Evolutionary conservation across 2,888 invertebrate species (phyloP), one percentile per base, ranked within the genome.

Genomic region (Apotomis turbidana): DNA sequence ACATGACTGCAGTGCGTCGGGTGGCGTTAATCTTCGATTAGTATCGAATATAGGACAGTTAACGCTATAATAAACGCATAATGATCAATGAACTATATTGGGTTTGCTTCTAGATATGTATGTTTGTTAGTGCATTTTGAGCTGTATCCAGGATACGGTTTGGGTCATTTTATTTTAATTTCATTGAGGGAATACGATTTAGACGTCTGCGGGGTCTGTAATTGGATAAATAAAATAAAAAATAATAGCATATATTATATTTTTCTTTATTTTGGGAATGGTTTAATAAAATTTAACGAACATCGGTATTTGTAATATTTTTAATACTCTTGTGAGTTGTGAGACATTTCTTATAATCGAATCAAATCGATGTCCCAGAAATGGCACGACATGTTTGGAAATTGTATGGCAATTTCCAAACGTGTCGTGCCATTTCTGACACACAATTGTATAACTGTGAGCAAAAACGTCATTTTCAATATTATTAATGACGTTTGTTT

Each of bases 31-130:
- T 8, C 46, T 46, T 41, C 15, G 12, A 68, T 71, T 59, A 72
- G 68, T 72, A 63, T 72, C 62, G 57, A 57, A 68, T 68, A 63
- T 63, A 63, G 63, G 52, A 63, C 36, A 38, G 71, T 68, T 36
- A 62, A 57, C 63, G 54, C 58, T 68, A 62, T 68, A 73, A 49
- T 73, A 67, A 73, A 67, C 63, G 60, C 54, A 46, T 66, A 60
- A 55, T 44, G 36, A 41, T 38, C 63, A 54, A 12, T 52, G 41
- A 54, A 64, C 41, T 44, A 8, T 44, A 27, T 55, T 38, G 41
- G 38, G 55, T 55, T 64, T 44, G 64, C 13, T 12, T 12, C 55
- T n/a, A 55, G 4, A 12, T 44, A 27, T 6, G 41, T 27, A 4
- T 12, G 10, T 13, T 13, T 41, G 15, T 55, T 12, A 55, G 10